Evolutionary conservation across 1,140 invertebrate genomes (phyloP).

Genomic region (Platyura marginata): DNA sequence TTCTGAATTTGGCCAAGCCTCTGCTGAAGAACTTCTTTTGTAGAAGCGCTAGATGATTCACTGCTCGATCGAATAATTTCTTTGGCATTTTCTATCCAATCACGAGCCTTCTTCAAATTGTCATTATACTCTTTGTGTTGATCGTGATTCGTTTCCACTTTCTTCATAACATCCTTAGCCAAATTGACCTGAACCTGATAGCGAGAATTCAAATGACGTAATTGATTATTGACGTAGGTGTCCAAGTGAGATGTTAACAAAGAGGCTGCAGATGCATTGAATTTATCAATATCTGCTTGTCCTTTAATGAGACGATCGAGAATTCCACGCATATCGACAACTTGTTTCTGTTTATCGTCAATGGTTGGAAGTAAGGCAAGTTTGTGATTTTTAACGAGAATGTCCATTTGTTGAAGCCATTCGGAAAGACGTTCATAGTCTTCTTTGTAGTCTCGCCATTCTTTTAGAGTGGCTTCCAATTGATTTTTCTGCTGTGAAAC

Average conservation of each 20-base stretch:
- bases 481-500: conserved; percentile 69
- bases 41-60: conserved; percentile 57
- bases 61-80: conserved; percentile 64
- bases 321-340: conserved; percentile 60
- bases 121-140: conserved; percentile 73
- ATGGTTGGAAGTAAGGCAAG: conserved; percentile 62
- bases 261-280: conserved; percentile 56
- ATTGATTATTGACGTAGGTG: conserved; percentile 77
- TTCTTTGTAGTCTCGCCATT: conserved; percentile 81
- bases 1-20: conserved; percentile 69
- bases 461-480: conserved; percentile 59
- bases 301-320: conserved; percentile 55
- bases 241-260: conserved; percentile 72
- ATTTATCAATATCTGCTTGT: conserved; percentile 66
- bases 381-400: conserved; percentile 79
- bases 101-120: conserved; percentile 57
- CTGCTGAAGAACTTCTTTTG: conserved; percentile 64
- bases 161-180: conserved; percentile 82
- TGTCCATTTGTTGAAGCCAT: conserved; percentile 87
- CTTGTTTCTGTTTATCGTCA: conserved; percentile 70
- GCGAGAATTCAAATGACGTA: conserved; percentile 74
- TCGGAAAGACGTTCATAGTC: conserved; percentile 80
- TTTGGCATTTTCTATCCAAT: conserved; percentile 78
- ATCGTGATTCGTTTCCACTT: conserved; percentile 75
- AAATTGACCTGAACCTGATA: conserved; percentile 81